A percentile compares a stretch with the other conserved stretches of the same genome.
Conservation (phyloP, 2,113 vertebrate species). For the Redunca redunca region DNA sequence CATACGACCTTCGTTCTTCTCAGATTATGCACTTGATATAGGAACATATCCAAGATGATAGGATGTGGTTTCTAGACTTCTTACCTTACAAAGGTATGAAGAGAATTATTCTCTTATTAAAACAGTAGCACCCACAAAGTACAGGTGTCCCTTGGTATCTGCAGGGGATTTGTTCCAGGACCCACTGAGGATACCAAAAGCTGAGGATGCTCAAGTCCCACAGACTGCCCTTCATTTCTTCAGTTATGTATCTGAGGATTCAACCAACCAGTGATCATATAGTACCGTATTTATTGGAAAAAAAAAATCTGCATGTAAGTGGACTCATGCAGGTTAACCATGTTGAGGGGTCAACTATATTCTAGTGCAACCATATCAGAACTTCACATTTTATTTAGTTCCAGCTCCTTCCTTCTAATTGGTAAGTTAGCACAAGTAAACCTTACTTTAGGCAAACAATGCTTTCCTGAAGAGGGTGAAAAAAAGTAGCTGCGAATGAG, state of each 20-base stretch:
- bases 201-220: background rate
- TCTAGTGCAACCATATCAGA: background rate
- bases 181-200: background rate
- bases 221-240: background rate
- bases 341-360: background rate
- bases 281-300: background rate
- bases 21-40: background rate
- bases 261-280: background rate
- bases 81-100: background rate
- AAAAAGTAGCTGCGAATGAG: background rate
- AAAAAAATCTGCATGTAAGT: background rate
- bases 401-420: background rate
- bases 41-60: background rate
- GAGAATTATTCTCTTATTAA: background rate
- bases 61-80: background rate
- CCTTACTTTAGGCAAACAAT: background rate
- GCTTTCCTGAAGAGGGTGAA: background rate
- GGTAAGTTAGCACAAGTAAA: background rate
- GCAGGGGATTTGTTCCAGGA: background rate
- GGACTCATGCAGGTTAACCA: background rate
- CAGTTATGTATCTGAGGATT: background rate
- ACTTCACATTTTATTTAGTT: background rate
- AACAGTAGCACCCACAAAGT: background rate
- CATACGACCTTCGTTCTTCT: background rate
- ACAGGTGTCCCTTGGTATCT: background rate